These are phyloP conservation scores for Tauraco hartlaubi DNA, from an alignment of 2,797 vertebrate species.

Conservation along the genomic window DNA sequence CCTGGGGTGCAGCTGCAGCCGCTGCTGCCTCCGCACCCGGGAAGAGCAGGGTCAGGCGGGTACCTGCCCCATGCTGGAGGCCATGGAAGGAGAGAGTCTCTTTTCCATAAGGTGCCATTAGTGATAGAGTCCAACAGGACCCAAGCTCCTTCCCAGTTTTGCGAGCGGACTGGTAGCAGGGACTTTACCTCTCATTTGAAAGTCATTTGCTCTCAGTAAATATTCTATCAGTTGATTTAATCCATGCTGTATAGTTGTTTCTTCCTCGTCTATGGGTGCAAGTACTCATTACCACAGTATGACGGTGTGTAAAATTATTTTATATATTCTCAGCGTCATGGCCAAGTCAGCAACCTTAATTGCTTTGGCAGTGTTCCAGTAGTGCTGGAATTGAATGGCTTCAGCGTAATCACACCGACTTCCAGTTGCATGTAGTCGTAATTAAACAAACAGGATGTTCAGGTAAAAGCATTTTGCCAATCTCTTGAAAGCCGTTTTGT, in stretches of 20 bases:
- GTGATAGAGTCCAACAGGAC: neutral
- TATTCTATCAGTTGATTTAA: neutral
- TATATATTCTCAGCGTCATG: slow-evolving; percentile 56
- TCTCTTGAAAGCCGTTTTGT: neutral
- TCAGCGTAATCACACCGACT: slow-evolving; percentile 73
- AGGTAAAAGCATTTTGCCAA: slow-evolving; percentile 74
- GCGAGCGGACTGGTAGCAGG: neutral
- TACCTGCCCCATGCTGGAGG: neutral
- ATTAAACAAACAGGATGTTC: slow-evolving; percentile 74
- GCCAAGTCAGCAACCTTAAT: slow-evolving; percentile 78
- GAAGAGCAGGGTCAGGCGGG: neutral
- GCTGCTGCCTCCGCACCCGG: neutral
- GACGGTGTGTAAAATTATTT: slow-evolving; percentile 43
- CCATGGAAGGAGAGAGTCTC: neutral
- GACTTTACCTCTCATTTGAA: neutral
- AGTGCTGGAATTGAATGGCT: slow-evolving; percentile 79
- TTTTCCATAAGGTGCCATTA: neutral
- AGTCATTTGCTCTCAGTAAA: neutral
- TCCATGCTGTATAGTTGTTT: neutral
- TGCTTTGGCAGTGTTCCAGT: slow-evolving; percentile 79
- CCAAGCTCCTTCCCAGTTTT: neutral
- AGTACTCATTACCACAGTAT: neutral
- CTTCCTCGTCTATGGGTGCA: neutral
- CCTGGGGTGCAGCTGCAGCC: neutral
- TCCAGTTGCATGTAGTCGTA: slow-evolving; percentile 71